phyloP scores from a whole-genome alignment of 2,888 invertebrate genomes.

The Helicoverpa assulta region DNA sequence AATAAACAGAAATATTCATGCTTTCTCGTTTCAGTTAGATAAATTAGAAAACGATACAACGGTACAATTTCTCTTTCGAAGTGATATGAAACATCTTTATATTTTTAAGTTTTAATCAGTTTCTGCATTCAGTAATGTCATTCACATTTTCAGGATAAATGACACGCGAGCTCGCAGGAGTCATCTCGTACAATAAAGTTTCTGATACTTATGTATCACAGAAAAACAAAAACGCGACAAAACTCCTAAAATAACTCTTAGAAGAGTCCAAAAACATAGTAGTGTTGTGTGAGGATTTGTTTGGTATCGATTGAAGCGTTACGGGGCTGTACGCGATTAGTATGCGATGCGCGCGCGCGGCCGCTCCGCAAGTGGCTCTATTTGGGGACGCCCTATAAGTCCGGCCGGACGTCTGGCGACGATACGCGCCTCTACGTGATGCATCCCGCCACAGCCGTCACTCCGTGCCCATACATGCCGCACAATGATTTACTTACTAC shows the following conservation, averaged over 20 bases:
- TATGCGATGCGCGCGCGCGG: conserved; percentile 71
- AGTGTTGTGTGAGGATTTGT: conserved; percentile 71
- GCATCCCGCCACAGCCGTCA: conserved; percentile 68
- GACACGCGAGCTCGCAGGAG: neutral
- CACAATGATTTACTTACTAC: conserved; percentile 68
- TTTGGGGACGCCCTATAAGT: conserved; percentile 78
- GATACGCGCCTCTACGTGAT: conserved; percentile 74
- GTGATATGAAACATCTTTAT: neutral
- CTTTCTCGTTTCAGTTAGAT: conserved; percentile 1
- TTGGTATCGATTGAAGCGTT: conserved; percentile 75
- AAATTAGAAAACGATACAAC: conserved; percentile 1
- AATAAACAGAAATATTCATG: conserved; percentile 2
- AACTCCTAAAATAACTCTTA: conserved; percentile 51
- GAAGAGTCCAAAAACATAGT: conserved; percentile 74
- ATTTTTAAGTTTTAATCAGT: neutral
- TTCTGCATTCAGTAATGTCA: neutral
- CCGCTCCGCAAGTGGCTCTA: conserved; percentile 79
- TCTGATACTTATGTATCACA: conserved; percentile 10
- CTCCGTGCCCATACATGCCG: conserved; percentile 56
- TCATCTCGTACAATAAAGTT: neutral
- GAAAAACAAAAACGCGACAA: conserved; percentile 11
- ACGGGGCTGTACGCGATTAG: conserved; percentile 62
- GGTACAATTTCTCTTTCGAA: neutral
- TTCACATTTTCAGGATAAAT: neutral
- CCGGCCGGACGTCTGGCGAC: conserved; percentile 79